Evolutionary conservation across 2,113 vertebrate genomes (phyloP), one percentile per base, ranked within the genome.

Genomic region (Melanostigma gelatinosum): DNA sequence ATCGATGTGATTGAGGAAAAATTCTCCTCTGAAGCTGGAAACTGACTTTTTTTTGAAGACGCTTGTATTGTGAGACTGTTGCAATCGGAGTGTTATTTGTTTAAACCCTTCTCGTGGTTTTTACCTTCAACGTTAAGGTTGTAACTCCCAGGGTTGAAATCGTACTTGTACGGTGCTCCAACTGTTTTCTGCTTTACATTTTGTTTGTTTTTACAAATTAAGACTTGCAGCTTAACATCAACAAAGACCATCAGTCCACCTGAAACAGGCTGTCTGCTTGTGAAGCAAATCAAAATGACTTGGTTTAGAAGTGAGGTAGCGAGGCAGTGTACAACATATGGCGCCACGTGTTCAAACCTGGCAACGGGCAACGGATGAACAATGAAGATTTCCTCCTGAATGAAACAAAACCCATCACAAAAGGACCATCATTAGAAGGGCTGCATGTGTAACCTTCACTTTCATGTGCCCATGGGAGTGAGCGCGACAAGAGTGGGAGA

Each of bases 371-470:
- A 16, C 8, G 61, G 84, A 88, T 85, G 76, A 92, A 89, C 87
- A 82, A 78, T 83, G 72, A 88, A 70, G 85, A 90, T 91, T 86
- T 82, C 67, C 69, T 81, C 12, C 12, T 38, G 82, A 91, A 87
- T 81, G 76, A 87, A 88, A 89, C 73, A 85, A 85, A 83, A 72
- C 27, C 69, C 50, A 32, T 22, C 3, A 54, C n/a, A 79, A 82
- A 83, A 86, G 79, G 38, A 72, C 72, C 65, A 15, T 77, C 88
- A 84, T 86, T 89, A 88, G 93, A 90, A 78, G 79, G 88, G 83
- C 82, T 65, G 75, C 77, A 75, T 87, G 88, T 88, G 79, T 93
- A 93, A 94, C 95, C 94, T 95, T 91, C 79, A 93, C 91, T 94
- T 94, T 94, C 85, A 93, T 92, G 89, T 85, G 91, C 91, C 87